Conservation (phyloP, 2,797 vertebrate genomes). For the Anguilla obscura region DNA sequence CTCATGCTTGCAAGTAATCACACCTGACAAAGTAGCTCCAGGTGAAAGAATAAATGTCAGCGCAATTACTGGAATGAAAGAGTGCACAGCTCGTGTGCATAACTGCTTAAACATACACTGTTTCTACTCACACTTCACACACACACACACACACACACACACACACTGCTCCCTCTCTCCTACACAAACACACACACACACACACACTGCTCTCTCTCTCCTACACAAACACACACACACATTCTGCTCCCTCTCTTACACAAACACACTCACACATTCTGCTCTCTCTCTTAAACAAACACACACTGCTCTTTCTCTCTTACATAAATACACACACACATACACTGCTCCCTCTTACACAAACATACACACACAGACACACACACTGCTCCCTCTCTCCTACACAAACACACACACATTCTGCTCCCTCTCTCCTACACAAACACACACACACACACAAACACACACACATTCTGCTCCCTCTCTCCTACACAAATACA, state of each 20-base stretch:
- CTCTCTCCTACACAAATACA: neutral
- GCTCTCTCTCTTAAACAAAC: too few species aligned
- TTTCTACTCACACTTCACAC: neutral
- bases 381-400: neutral
- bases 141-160: neutral
- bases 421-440: too few species aligned
- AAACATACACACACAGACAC: neutral
- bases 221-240: neutral
- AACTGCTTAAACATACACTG: neutral
- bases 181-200: neutral
- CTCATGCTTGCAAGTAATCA: conserved; percentile 42
- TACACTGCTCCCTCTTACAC: neutral
- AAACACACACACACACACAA: neutral
- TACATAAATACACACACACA: neutral
- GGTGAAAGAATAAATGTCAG: conserved; percentile 70
- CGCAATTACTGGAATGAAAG: conserved; percentile 54
- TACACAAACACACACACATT: neutral
- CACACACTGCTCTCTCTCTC: too few species aligned
- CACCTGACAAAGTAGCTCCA: conserved; percentile 64
- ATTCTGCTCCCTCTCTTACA: too few species aligned
- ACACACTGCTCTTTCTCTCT: neutral
- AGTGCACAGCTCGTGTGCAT: conserved; percentile 42
- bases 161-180: neutral
- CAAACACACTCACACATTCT: neutral
- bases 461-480: neutral